Evolutionary conservation across 2,888 invertebrate genomes (phyloP).

Genomic region (Cephus pygmeus): DNA sequence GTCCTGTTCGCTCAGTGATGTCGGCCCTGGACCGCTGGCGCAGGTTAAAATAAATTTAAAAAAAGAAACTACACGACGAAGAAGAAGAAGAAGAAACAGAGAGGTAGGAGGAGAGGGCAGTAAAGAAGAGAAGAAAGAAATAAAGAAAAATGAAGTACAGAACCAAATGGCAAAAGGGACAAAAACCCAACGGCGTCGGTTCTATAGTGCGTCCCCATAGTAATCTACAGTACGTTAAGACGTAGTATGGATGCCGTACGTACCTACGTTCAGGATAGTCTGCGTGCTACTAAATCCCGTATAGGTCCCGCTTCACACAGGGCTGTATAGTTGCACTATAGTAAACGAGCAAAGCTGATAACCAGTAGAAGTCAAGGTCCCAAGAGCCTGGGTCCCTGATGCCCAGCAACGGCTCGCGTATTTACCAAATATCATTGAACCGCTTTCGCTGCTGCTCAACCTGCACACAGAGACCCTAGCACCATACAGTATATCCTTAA

Average conservation of each 20-base stretch:
- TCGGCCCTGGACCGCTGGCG: slow-evolving; percentile 22
- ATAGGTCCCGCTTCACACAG: background rate
- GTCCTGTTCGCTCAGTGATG: background rate
- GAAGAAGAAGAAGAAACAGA: slow-evolving; percentile 16
- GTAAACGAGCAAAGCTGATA: slow-evolving; percentile 29
- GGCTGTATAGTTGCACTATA: background rate
- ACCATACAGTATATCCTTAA: background rate
- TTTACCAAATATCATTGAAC: background rate
- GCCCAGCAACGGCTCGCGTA: background rate
- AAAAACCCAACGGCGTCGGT: slow-evolving; percentile 38
- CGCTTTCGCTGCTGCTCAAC: background rate
- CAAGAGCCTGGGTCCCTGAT: slow-evolving; percentile 19
- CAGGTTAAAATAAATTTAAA: slow-evolving; percentile 24
- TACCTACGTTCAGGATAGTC: background rate
- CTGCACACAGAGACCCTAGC: background rate
- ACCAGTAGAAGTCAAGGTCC: slow-evolving; percentile 38
- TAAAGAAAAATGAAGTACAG: background rate
- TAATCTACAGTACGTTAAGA: slow-evolving; percentile 34
- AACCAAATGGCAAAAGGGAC: slow-evolving; percentile 33
- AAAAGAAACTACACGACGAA: slow-evolving; percentile 20
- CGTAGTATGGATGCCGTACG: slow-evolving; percentile 26
- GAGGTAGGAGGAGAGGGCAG: slow-evolving; percentile 32
- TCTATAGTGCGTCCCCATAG: slow-evolving; percentile 24
- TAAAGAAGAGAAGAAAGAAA: slow-evolving; percentile 12
- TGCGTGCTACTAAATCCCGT: background rate